These are phyloP conservation scores for Ispidina lecontei DNA, from an alignment of 2,797 vertebrate species.

Conservation along the genomic window DNA sequence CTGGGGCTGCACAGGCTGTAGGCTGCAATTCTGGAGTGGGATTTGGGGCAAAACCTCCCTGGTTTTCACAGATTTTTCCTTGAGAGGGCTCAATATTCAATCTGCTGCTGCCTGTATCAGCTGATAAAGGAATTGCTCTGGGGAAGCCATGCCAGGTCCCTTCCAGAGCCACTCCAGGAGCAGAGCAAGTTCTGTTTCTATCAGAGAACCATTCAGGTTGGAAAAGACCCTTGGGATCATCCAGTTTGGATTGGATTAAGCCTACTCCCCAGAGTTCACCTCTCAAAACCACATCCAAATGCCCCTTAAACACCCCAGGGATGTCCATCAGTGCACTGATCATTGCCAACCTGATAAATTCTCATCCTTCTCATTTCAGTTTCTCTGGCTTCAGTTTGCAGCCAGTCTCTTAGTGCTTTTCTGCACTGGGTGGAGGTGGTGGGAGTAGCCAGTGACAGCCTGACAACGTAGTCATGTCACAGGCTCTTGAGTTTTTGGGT, in stretches of 20 bases:
- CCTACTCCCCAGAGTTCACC: too few species aligned
- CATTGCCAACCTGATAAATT: background rate
- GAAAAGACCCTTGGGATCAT: too few species aligned
- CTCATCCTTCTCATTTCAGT: rapidly evolving
- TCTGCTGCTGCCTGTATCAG: conserved; percentile 16
- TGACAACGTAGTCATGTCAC: rapidly evolving
- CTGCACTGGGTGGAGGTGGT: background rate
- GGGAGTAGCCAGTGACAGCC: background rate
- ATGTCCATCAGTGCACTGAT: too few species aligned
- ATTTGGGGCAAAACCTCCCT: background rate
- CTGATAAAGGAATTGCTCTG: background rate
- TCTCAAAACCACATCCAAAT: too few species aligned
- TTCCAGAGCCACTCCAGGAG: background rate
- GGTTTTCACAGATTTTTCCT: background rate
- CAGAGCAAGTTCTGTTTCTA: background rate
- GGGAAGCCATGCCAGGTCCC: background rate
- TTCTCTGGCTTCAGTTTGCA: background rate
- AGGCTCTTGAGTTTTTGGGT: background rate
- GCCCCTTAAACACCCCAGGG: too few species aligned
- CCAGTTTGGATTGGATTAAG: too few species aligned
- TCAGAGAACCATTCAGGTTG: background rate
- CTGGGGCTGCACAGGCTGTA: background rate
- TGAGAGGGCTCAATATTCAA: background rate
- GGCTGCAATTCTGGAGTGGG: background rate
- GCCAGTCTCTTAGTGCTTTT: background rate